Evolutionary conservation across 2,797 vertebrate species (phyloP).

Genomic region (Acanthis flammea): DNA sequence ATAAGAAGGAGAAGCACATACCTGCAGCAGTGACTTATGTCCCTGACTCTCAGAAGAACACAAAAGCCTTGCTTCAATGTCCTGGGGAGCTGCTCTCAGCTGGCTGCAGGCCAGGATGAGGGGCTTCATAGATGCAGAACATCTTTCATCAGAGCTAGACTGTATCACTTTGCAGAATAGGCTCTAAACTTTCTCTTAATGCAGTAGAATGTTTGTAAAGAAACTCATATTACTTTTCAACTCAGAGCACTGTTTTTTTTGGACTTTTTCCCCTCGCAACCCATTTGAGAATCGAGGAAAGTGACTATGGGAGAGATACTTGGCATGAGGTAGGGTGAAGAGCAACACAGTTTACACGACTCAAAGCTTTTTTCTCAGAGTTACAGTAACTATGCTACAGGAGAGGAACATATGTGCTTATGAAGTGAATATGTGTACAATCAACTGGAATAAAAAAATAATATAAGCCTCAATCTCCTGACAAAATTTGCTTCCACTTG

Average conservation of each 20-base stretch:
- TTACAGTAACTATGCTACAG: background rate
- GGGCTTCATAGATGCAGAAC: background rate
- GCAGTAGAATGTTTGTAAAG: background rate
- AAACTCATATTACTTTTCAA: background rate
- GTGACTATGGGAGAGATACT: background rate
- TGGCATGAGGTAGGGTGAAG: background rate
- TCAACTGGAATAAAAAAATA: background rate
- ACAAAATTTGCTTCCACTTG: background rate
- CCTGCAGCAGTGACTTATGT: rapidly evolving
- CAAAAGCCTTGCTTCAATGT: background rate
- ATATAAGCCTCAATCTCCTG: background rate
- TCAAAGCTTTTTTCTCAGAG: background rate
- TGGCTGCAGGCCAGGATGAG: background rate
- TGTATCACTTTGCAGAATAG: background rate
- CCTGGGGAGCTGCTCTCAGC: background rate
- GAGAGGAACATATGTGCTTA: background rate
- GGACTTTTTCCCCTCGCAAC: background rate
- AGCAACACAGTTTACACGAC: background rate
- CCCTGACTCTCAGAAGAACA: background rate
- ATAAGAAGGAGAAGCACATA: background rate
- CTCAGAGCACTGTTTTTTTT: background rate
- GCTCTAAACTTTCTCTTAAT: background rate
- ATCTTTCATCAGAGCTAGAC: background rate
- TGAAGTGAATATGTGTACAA: background rate
- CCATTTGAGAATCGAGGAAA: background rate